These are phyloP conservation scores for Quadroppia sp. DNA, from an alignment of 2,888 invertebrate genomes.

Conservation along the genomic window DNA sequence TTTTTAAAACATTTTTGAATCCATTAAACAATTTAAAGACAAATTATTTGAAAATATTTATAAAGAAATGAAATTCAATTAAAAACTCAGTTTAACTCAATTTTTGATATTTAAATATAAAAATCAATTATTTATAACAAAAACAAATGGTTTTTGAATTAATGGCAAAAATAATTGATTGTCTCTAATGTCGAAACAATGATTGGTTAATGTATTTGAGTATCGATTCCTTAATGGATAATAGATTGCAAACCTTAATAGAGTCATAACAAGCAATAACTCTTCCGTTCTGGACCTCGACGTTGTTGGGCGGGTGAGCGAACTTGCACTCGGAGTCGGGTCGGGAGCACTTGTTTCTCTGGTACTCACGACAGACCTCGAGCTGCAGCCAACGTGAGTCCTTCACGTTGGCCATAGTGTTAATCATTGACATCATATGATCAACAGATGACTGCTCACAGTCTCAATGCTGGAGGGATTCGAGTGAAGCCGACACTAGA, in stretches of 20 bases:
- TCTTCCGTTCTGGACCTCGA: conserved; percentile 99
- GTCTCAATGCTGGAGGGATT: conserved; percentile 22
- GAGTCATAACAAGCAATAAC: conserved; percentile 99
- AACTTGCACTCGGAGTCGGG: conserved; percentile 97
- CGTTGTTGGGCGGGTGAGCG: conserved; percentile 98
- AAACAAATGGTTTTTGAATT: no score
- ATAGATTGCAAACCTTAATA: conserved; percentile 80
- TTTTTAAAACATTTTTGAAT: no score
- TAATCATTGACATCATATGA: conserved; percentile 82
- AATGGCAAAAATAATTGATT: no score
- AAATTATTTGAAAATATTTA: no score
- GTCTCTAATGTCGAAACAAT: no score
- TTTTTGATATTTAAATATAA: neutral
- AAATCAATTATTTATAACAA: no score
- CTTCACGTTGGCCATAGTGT: conserved; percentile 88
- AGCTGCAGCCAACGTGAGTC: conserved; percentile 99
- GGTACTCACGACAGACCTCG: conserved; percentile 91
- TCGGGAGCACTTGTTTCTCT: conserved; percentile 98
- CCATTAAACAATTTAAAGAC: no score
- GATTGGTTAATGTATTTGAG: neutral
- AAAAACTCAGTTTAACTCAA: no score
- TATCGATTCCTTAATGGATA: neutral
- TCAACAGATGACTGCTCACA: conserved; percentile 29
- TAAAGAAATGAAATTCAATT: no score
- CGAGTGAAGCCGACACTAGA: neutral